phyloP scores from a whole-genome alignment of 2,888 invertebrate species.

The Ormia ochracea region DNA sequence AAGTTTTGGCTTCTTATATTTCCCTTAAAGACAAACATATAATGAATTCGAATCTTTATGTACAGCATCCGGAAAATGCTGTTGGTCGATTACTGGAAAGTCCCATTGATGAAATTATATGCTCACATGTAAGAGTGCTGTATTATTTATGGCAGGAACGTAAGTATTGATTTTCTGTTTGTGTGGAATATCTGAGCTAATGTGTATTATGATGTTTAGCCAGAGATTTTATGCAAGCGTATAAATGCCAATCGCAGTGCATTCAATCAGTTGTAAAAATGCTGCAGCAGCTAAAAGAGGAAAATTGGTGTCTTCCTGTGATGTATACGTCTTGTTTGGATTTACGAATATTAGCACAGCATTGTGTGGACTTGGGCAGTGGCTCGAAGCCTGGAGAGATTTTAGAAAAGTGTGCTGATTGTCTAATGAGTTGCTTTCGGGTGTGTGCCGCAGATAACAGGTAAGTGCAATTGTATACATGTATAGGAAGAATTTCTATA shows the following conservation, averaged over 20 bases:
- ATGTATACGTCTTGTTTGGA: conserved; percentile 94
- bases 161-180: conserved; percentile 69
- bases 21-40: conserved; percentile 86
- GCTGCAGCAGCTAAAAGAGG: conserved; percentile 91
- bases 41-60: conserved; percentile 82
- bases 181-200: neutral
- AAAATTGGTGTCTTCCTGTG: conserved; percentile 97
- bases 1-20: conserved; percentile 79
- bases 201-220: conserved; percentile 63
- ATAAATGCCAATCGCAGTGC: conserved; percentile 86
- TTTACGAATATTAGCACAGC: conserved; percentile 88
- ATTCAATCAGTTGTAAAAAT: conserved; percentile 88
- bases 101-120: conserved; percentile 86
- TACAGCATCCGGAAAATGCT: conserved; percentile 83
- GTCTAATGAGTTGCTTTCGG: conserved; percentile 93
- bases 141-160: conserved; percentile 77
- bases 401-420: conserved; percentile 94
- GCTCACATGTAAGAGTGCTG: conserved; percentile 84
- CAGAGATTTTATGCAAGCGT: conserved; percentile 82
- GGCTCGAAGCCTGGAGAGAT: conserved; percentile 78
- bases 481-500: no score
- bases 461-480: no score
- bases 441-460: conserved; percentile 96
- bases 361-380: conserved; percentile 82
- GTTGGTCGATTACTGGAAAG: conserved; percentile 84